Evolutionary conservation across 2,113 vertebrate genomes (phyloP), one percentile per base, ranked within the genome.

Genomic region (Hippolais icterina): DNA sequence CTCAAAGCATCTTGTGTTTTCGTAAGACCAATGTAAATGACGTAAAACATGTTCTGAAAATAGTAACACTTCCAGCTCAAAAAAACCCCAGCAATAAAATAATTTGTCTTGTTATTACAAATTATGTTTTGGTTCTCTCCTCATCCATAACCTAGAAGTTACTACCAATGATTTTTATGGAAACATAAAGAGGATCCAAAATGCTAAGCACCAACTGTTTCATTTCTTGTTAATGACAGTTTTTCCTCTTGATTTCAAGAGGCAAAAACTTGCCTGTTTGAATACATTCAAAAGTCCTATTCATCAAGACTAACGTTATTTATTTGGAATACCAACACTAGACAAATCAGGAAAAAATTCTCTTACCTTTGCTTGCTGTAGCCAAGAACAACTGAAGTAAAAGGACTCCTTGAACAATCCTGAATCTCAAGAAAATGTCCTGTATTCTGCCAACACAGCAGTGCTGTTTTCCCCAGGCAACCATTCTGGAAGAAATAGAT

Each of bases 351-450:
- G 72, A 92, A 95, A 97, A 95, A 77, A 68, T 44, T 44, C 66
- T 37, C 86, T 97, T 98, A 98, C 98, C 97, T 97, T 92, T 92
- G 68, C 87, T 80, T 70, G 97, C 97, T 88, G 96, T 93, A 94
- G 97, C 97, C 85, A 98, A 83, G 94, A 96, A 78, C 20, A 97
- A 95, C 92, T 97, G 97, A 96, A 98, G 94, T 76, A 96, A 95
- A 93, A 98, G 52, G 37, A 97, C 69, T 66, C 91, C 70, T 87
- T 97, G 75, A 85, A 95, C 79, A 95, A 97, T 61, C 66, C 85
- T 92, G 60, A 97, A 96, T 57, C 71, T 94, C 79, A 93, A 77
- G 87, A 98, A 96, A 95, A 88, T 14, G 24, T 92, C 94, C 91
- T 97, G 89, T 92, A 93, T 75, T 96, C 94, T 95, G 83, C 96